A percentile compares a stretch with the other conserved stretches of the same genome.
Conservation (phyloP, 2,797 vertebrate species). For the Astyanax mexicanus region DNA sequence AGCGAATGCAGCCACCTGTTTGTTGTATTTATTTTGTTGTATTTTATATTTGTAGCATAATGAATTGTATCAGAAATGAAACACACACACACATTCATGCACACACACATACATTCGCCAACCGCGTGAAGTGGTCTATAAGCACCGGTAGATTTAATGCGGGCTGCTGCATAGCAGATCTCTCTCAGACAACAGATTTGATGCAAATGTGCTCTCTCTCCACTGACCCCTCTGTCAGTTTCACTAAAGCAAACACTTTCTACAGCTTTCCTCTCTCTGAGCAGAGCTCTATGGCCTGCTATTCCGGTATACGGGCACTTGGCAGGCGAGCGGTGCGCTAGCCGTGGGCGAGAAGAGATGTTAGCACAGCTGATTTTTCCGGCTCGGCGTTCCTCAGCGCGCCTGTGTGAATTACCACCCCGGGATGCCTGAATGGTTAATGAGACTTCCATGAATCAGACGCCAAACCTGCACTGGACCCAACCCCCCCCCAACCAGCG, state of each 20-base stretch:
- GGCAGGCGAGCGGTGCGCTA: conserved; percentile 50
- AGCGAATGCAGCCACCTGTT: neutral
- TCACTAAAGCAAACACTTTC: conserved; percentile 54
- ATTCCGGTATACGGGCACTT: conserved; percentile 58
- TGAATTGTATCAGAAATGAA: conserved; percentile 11
- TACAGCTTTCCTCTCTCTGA: conserved; percentile 49
- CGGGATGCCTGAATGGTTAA: conserved; percentile 57
- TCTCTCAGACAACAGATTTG: conserved; percentile 56
- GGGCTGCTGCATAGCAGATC: conserved; percentile 26
- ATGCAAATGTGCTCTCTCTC: conserved; percentile 59
- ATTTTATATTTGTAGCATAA: conserved; percentile 10
- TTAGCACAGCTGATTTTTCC: conserved; percentile 62
- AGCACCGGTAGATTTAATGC: conserved; percentile 49
- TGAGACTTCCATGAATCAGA: conserved; percentile 60
- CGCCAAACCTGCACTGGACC: conserved; percentile 44
- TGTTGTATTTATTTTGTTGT: neutral
- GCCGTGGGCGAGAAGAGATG: conserved; percentile 60
- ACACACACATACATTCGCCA: conserved; percentile 12
- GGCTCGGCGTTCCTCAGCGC: conserved; percentile 45
- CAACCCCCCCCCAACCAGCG: conserved; percentile 28
- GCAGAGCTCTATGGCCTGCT: conserved; percentile 52
- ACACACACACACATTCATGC: neutral
- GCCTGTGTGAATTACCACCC: conserved; percentile 52
- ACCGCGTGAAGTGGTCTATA: conserved; percentile 19
- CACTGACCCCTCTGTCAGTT: conserved; percentile 59